Evolutionary conservation across 2,113 vertebrate genomes (phyloP).

Genomic region (Protobothrops mucrosquamatus): DNA sequence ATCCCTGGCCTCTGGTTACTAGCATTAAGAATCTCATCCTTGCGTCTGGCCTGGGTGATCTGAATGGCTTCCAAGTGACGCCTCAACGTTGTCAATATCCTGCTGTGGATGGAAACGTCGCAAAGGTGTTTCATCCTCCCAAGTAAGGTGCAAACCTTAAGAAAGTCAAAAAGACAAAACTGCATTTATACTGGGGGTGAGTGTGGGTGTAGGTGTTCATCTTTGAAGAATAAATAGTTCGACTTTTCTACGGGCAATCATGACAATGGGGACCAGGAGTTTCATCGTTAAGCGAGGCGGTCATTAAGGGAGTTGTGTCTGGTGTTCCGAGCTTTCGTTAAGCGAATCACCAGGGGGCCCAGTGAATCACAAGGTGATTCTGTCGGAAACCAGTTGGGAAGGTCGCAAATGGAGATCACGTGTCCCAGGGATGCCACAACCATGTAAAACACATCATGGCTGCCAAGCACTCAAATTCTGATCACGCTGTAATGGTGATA

Average conservation of each 20-base stretch:
- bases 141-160: conserved; percentile 61
- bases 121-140: conserved; percentile 61
- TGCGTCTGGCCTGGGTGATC: conserved; percentile 46
- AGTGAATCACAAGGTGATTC: background rate
- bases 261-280: background rate
- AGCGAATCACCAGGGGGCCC: background rate
- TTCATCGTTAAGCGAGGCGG: too few relatives aligned
- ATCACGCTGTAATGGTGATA: background rate
- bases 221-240: rapidly evolving
- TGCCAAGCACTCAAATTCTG: background rate
- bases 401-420: background rate
- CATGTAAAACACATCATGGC: background rate
- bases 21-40: conserved; percentile 59
- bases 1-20: conserved; percentile 45
- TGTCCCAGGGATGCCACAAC: background rate
- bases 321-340: background rate
- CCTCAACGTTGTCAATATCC: conserved; percentile 45
- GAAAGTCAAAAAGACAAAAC: background rate
- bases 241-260: background rate
- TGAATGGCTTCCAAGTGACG: conserved; percentile 58
- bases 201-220: rapidly evolving
- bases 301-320: background rate
- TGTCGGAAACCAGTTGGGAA: background rate
- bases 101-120: conserved; percentile 47
- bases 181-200: background rate